Evolutionary conservation across 1,140 invertebrate genomes (phyloP).

Genomic region (Goniozus legneri): DNA sequence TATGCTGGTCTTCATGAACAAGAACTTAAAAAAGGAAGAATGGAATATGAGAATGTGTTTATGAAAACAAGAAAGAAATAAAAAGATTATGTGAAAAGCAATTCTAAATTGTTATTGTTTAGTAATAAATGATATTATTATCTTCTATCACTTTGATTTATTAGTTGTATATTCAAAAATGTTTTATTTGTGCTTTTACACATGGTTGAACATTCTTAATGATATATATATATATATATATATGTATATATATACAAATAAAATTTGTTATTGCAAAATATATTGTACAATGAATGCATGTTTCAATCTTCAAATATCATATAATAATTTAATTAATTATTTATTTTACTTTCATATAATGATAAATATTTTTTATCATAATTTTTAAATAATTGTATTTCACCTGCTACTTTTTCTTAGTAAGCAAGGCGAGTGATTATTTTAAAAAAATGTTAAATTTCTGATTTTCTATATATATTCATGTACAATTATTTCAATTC

Average conservation of each 20-base stretch:
- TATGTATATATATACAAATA: not conserved
- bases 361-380: not conserved
- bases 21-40: too few relatives aligned
- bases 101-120: too few relatives aligned
- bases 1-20: slow-evolving; percentile 67
- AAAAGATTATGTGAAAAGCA: too few relatives aligned
- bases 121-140: too few relatives aligned
- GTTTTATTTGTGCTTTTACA: too few relatives aligned
- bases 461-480: too few relatives aligned
- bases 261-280: slow-evolving; percentile 3
- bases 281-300: slow-evolving; percentile 2
- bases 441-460: not conserved
- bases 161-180: too few relatives aligned
- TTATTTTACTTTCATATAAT: not conserved
- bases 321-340: not conserved
- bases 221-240: not conserved
- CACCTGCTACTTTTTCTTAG: not conserved
- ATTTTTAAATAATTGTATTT: not conserved
- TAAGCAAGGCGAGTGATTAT: not conserved
- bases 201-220: too few relatives aligned
- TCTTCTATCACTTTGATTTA: too few relatives aligned
- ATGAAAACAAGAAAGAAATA: too few relatives aligned
- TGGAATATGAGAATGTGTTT: too few relatives aligned
- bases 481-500: too few relatives aligned
- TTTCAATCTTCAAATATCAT: not conserved